These are phyloP conservation scores for Zosterops japonicus DNA, from an alignment of 2,113 vertebrate genomes.

Conservation along the genomic window DNA sequence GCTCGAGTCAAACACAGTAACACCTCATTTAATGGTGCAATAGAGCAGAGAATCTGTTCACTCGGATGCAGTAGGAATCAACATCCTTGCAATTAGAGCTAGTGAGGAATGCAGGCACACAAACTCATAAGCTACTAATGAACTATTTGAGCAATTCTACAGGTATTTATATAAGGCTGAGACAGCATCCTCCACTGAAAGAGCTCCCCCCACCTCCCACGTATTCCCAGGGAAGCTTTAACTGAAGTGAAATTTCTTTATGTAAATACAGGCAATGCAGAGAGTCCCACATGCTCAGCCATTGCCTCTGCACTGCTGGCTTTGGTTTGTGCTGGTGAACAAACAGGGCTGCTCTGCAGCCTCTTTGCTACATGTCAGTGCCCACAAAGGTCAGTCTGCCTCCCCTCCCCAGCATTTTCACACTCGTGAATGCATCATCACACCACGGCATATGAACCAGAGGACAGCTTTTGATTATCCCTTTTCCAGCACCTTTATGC, in stretches of 20 bases:
- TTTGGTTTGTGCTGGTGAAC: neutral
- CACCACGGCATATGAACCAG: neutral
- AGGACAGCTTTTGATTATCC: neutral
- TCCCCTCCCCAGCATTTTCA: neutral
- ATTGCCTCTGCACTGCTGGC: neutral
- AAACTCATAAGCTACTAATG: conserved; percentile 49
- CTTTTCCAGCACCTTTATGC: neutral
- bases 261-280: neutral
- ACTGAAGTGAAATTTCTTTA: neutral
- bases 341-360: neutral
- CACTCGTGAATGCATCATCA: neutral
- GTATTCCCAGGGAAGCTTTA: neutral
- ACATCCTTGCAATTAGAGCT: conserved; percentile 47
- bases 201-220: neutral
- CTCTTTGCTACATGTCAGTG: rapidly evolving
- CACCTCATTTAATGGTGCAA: conserved; percentile 63
- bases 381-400: neutral
- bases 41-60: conserved; percentile 46
- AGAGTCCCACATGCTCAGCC: neutral
- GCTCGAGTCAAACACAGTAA: conserved; percentile 11
- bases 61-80: neutral
- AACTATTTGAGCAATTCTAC: conserved; percentile 51
- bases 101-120: conserved; percentile 1
- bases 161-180: conserved; percentile 56
- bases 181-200: neutral